Conservation (phyloP, 2,113 vertebrate species). For the Labrus mixtus region DNA sequence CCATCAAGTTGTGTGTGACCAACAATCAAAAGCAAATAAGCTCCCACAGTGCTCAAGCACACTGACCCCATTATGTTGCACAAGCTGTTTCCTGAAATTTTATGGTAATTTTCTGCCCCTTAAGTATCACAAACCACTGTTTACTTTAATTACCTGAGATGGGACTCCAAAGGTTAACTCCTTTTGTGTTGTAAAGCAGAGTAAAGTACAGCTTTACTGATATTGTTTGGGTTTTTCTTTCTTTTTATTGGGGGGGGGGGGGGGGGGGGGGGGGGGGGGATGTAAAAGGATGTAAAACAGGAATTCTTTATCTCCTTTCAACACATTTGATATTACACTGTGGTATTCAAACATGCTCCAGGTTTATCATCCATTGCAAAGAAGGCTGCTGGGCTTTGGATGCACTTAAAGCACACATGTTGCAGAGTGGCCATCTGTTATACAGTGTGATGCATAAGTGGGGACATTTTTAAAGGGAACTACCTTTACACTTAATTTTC, state of each 20-base stretch:
- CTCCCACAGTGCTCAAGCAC: constrained; percentile 15
- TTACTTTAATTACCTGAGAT: constrained; percentile 49
- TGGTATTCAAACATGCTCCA: constrained; percentile 1
- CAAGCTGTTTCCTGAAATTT: constrained; percentile 51
- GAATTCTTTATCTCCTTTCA: constrained; percentile 5
- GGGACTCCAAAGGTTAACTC: constrained; percentile 39
- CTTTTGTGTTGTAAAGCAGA: constrained; percentile 13
- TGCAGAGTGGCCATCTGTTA: constrained; percentile 42
- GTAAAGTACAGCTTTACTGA: neutral
- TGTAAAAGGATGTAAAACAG: too few relatives aligned
- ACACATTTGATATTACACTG: neutral
- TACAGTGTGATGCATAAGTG: constrained; percentile 21
- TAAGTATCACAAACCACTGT: constrained; percentile 35
- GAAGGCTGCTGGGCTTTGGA: constrained; percentile 12
- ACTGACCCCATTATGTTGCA: constrained; percentile 49
- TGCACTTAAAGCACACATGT: constrained; percentile 42
- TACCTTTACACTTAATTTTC: neutral
- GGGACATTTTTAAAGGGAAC: neutral
- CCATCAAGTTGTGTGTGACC: constrained; percentile 5
- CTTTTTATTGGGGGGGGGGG: too few relatives aligned
- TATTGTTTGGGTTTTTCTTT: neutral
- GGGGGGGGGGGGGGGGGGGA: too few relatives aligned
- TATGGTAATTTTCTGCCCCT: constrained; percentile 49
- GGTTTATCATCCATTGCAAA: constrained; percentile 27
- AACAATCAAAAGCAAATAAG: constrained; percentile 54